phyloP scores from a whole-genome alignment of 2,888 invertebrate species.

The Drosophila parthenogenetica region DNA sequence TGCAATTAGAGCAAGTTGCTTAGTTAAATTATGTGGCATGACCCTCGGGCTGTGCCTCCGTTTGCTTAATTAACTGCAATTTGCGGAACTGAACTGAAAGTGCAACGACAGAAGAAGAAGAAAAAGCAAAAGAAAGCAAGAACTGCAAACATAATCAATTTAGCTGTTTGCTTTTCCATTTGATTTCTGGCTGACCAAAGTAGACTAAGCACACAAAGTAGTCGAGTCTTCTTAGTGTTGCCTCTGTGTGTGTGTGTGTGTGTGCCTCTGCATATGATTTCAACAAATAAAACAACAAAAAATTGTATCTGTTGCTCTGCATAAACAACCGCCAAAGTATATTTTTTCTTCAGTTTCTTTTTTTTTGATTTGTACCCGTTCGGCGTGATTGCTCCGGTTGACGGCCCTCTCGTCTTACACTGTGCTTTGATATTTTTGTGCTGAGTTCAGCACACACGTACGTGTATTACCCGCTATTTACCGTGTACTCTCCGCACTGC shows the following conservation, averaged over 20 bases:
- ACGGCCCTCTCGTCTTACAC: conserved; percentile 47
- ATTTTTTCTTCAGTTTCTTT: conserved; percentile 38
- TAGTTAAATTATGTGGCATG: conserved; percentile 60
- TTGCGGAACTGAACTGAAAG: conserved; percentile 59
- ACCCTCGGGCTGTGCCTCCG: conserved; percentile 19
- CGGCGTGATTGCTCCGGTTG: conserved; percentile 77
- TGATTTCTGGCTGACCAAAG: conserved; percentile 70
- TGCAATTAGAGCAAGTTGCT: conserved; percentile 64
- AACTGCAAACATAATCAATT: conserved; percentile 67
- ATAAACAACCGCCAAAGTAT: conserved; percentile 69
- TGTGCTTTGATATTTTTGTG: conserved; percentile 30
- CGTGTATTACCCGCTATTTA: conserved; percentile 19
- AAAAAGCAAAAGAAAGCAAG: conserved; percentile 7
- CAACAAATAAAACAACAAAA: conserved; percentile 16
- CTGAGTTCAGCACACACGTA: conserved; percentile 43
- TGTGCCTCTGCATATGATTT: conserved; percentile 35
- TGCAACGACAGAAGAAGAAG: conserved; percentile 20
- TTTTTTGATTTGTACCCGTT: conserved; percentile 42
- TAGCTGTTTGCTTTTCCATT: conserved; percentile 67
- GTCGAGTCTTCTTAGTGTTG: background rate
- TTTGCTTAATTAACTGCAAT: conserved; percentile 70
- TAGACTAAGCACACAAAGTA: conserved; percentile 26
- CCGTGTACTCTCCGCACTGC: conserved; percentile 7
- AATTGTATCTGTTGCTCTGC: conserved; percentile 63
- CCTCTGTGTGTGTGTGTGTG: conserved; percentile 2